Conservation (phyloP, 2,113 vertebrate species). For the Lota lota region DNA sequence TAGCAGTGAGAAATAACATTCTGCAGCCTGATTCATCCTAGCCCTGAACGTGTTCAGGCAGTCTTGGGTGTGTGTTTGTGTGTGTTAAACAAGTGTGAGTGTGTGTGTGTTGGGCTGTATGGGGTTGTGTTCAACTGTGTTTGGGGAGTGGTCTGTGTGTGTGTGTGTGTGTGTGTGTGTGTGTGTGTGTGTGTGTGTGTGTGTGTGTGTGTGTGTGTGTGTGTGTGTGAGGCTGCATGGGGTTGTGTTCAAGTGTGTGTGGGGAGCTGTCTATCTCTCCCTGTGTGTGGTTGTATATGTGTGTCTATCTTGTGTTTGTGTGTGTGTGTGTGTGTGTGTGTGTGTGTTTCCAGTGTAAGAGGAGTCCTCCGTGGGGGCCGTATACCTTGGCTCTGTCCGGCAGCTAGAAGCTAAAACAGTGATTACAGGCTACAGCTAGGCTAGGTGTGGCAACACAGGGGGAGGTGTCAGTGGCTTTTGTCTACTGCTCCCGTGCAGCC, state of each 20-base stretch:
- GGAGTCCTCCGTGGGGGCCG: constrained; percentile 54
- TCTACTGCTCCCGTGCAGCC: constrained; percentile 57
- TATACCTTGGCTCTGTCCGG: constrained; percentile 50
- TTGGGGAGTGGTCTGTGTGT: too few species aligned
- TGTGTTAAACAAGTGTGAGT: background rate
- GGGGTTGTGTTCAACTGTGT: too few species aligned
- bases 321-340: constrained; percentile 1
- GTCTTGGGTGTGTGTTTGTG: constrained; percentile 17
- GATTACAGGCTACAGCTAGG: constrained; percentile 62
- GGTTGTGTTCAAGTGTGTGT: too few species aligned
- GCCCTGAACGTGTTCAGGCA: constrained; percentile 59
- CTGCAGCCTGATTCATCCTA: constrained; percentile 43
- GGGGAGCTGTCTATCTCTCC: too few species aligned
- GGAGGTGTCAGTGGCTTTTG: constrained; percentile 74
- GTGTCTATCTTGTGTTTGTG: background rate
- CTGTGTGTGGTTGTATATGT: background rate
- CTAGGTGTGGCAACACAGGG: constrained; percentile 73
- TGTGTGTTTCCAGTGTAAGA: constrained; percentile 38
- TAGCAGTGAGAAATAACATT: too few species aligned
- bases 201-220: too few species aligned
- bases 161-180: constrained; percentile 6
- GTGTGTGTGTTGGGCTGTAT: constrained; percentile 1
- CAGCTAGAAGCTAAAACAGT: constrained; percentile 59
- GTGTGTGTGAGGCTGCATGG: too few species aligned
- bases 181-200: too few species aligned